Percentiles rank a stretch among this genome's conserved stretches.
phyloP scores from a whole-genome alignment of 2,797 vertebrate species.

The Lutjanus argentimaculatus region DNA sequence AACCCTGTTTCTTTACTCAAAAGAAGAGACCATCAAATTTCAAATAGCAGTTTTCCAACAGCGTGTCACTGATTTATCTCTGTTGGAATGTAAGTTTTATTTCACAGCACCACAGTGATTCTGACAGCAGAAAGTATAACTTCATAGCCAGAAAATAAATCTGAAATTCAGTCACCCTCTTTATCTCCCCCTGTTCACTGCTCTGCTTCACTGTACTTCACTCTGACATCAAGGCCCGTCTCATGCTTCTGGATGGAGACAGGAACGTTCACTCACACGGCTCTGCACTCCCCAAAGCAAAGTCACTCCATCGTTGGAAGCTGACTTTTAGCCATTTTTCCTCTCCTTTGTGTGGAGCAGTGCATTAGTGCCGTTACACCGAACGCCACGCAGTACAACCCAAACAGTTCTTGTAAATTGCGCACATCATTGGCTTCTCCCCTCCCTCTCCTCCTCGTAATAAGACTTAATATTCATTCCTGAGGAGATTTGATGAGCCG shows the following conservation, averaged over 20 bases:
- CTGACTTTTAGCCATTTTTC: constrained; percentile 33
- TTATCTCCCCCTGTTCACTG: constrained; percentile 33
- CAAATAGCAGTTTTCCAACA: not conserved
- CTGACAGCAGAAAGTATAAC: constrained; percentile 53
- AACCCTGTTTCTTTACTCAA: not conserved
- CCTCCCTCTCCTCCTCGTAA: constrained; percentile 63
- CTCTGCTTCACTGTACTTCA: constrained; percentile 35
- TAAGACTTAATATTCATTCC: constrained; percentile 77
- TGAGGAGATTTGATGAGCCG: constrained; percentile 76
- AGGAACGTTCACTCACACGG: constrained; percentile 26
- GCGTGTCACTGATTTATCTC: constrained; percentile 11
- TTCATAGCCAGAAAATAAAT: constrained; percentile 53
- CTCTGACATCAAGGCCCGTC: constrained; percentile 29
- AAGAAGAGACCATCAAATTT: not conserved
- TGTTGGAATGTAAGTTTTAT: constrained; percentile 26
- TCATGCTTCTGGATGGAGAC: constrained; percentile 43
- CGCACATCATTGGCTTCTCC: constrained; percentile 66
- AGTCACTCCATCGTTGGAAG: constrained; percentile 34
- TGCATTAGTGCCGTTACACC: constrained; percentile 14
- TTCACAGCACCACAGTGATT: constrained; percentile 29
- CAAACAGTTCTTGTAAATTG: constrained; percentile 71
- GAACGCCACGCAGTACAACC: constrained; percentile 41
- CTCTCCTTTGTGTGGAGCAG: constrained; percentile 4
- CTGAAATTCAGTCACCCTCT: constrained; percentile 41
- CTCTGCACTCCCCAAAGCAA: constrained; percentile 25